Evolutionary conservation across 2,888 invertebrate species (phyloP).

Genomic region (Leptinotarsa rubiginosa): DNA sequence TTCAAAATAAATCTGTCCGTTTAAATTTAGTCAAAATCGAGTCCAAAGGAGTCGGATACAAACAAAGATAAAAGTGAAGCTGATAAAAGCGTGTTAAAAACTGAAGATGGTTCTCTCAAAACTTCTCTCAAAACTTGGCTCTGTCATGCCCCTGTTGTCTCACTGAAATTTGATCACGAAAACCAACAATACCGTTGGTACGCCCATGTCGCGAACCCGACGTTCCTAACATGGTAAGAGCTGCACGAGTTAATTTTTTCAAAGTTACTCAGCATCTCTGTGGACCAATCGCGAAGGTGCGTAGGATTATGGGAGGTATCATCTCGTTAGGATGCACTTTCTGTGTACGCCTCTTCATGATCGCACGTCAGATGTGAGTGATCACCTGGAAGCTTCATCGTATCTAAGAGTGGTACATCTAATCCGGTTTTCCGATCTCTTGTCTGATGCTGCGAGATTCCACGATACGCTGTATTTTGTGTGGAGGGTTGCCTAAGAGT

Average conservation of each 20-base stretch:
- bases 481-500: conserved; percentile 39
- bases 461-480: conserved; percentile 30
- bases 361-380: conserved; percentile 67
- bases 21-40: too few species aligned
- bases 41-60: too few species aligned
- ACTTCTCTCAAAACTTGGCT: too few species aligned
- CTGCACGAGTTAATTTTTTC: conserved; percentile 38
- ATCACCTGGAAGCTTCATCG: conserved; percentile 62
- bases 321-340: conserved; percentile 64
- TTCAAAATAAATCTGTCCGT: too few species aligned
- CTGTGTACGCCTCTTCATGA: conserved; percentile 65
- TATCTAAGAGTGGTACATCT: conserved; percentile 56
- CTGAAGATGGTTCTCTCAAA: too few species aligned
- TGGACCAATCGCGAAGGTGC: conserved; percentile 61
- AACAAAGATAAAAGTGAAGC: too few species aligned
- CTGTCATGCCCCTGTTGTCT: too few species aligned
- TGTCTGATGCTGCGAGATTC: conserved; percentile 39
- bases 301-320: conserved; percentile 54
- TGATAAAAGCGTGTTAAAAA: too few species aligned
- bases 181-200: background rate
- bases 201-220: conserved; percentile 30
- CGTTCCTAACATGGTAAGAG: conserved; percentile 43
- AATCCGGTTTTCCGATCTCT: conserved; percentile 51
- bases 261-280: conserved; percentile 42
- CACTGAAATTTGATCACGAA: too few species aligned